Percentiles rank a stretch among this genome's conserved stretches.
Evolutionary conservation across 35 echinoderm and acorn worm species (phyloP).

Genomic region (Stichopus chloronotus): DNA sequence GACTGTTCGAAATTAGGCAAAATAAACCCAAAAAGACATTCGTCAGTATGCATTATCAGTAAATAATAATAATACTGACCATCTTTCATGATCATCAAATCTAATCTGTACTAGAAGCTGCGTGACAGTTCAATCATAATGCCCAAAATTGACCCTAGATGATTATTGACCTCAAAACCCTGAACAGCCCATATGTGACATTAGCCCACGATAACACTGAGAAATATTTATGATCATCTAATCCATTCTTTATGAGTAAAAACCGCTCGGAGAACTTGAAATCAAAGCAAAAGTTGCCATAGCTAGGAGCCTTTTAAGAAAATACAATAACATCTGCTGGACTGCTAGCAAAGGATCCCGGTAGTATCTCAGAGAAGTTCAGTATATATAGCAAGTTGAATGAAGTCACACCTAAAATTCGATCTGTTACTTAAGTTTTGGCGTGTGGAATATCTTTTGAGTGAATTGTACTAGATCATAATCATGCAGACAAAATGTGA

Average conservation of each 20-base stretch:
- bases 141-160: neutral
- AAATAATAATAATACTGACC: too few relatives aligned
- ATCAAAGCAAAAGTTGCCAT: too few relatives aligned
- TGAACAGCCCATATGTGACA: neutral
- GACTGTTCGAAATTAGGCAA: too few relatives aligned
- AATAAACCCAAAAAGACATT: too few relatives aligned
- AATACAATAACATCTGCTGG: neutral
- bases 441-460: constrained; percentile 30
- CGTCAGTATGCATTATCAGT: too few relatives aligned
- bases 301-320: too few relatives aligned
- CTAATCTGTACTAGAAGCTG: too few relatives aligned
- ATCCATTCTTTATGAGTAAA: too few relatives aligned
- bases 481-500: constrained; percentile 1
- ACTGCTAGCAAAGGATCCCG: constrained; percentile 28
- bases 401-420: constrained; percentile 18
- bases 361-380: constrained; percentile 15
- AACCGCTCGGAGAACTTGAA: too few relatives aligned
- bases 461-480: constrained; percentile 25
- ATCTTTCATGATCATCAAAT: too few relatives aligned
- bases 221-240: too few relatives aligned
- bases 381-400: constrained; percentile 43
- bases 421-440: constrained; percentile 34
- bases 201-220: neutral
- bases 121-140: neutral
- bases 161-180: neutral